A percentile compares a stretch with the other conserved stretches of the same genome.
These are phyloP conservation scores for Oncorhynchus kisutch DNA, from an alignment of 2,113 vertebrate species.

Conservation along the genomic window DNA sequence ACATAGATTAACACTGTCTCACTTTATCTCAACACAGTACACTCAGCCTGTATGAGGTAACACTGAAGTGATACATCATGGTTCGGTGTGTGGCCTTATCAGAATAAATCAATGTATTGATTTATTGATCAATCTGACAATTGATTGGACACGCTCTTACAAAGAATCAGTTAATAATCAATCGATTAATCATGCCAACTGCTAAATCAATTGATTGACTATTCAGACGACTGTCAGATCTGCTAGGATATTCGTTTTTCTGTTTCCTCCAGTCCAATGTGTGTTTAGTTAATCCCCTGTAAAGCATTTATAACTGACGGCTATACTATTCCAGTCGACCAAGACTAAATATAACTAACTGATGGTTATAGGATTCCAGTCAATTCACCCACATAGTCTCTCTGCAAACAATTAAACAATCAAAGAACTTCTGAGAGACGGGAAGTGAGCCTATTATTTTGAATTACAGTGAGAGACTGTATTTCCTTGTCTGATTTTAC, in stretches of 20 bases:
- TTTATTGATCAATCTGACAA: not conserved
- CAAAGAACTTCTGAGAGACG: constrained; percentile 26
- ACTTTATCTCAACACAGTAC: not conserved
- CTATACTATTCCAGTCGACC: no score
- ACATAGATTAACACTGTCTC: not conserved
- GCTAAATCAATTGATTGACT: constrained; percentile 3
- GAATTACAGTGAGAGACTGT: constrained; percentile 57
- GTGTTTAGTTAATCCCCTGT: constrained; percentile 47
- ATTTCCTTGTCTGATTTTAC: constrained; percentile 49
- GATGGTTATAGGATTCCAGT: not conserved
- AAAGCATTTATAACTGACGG: no score
- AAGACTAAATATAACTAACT: not conserved
- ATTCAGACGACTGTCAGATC: constrained; percentile 2
- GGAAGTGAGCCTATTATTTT: constrained; percentile 55
- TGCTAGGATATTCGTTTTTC: not conserved
- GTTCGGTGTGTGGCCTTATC: not conserved
- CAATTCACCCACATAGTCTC: constrained; percentile 41
- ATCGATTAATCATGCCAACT: not conserved
- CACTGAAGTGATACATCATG: not conserved
- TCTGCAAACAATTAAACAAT: constrained; percentile 70
- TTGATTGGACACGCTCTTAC: not conserved
- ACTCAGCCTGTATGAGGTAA: not conserved
- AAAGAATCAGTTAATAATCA: not conserved
- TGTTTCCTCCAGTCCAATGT: not conserved
- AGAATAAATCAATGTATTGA: not conserved